A percentile compares a stretch with the other conserved stretches of the same genome.
These are phyloP conservation scores for Diplodus sargus DNA, from an alignment of 2,797 vertebrate genomes.

Conservation along the genomic window DNA sequence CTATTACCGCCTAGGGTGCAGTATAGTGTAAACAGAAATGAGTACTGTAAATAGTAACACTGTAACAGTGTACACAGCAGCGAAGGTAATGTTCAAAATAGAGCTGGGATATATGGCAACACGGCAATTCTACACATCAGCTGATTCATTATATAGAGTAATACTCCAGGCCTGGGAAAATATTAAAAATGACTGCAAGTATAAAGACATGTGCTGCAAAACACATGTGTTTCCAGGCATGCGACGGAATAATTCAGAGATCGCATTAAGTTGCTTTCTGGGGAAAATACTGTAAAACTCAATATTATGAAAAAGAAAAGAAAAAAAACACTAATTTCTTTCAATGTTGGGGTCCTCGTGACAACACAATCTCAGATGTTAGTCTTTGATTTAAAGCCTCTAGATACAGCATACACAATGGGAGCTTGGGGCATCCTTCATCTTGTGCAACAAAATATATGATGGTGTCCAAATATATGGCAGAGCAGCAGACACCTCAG, in stretches of 20 bases:
- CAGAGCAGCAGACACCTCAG: constrained; percentile 52
- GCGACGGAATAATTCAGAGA: neutral
- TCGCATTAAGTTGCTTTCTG: neutral
- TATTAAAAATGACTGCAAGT: too few relatives aligned
- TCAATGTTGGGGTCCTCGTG: too few relatives aligned
- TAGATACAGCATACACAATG: neutral
- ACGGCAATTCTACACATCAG: neutral
- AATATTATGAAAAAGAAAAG: too few relatives aligned
- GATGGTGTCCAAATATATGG: constrained; percentile 28
- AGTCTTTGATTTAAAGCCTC: neutral
- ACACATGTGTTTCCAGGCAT: neutral
- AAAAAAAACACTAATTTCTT: too few relatives aligned
- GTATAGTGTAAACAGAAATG: neutral
- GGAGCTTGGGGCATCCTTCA: neutral
- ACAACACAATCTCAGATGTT: neutral
- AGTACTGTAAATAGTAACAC: neutral
- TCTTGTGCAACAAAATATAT: constrained; percentile 21
- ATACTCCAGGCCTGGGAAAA: neutral
- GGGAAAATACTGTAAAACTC: neutral
- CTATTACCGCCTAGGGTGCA: neutral
- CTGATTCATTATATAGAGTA: neutral
- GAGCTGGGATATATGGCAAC: neutral
- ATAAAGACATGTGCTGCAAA: neutral
- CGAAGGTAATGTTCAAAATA: neutral
- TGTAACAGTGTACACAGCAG: constrained; percentile 2